Percentiles rank a stretch among this genome's conserved stretches.
These are phyloP conservation scores for Misgurnus anguillicaudatus DNA, from an alignment of 2,113 vertebrate genomes.

Conservation along the genomic window DNA sequence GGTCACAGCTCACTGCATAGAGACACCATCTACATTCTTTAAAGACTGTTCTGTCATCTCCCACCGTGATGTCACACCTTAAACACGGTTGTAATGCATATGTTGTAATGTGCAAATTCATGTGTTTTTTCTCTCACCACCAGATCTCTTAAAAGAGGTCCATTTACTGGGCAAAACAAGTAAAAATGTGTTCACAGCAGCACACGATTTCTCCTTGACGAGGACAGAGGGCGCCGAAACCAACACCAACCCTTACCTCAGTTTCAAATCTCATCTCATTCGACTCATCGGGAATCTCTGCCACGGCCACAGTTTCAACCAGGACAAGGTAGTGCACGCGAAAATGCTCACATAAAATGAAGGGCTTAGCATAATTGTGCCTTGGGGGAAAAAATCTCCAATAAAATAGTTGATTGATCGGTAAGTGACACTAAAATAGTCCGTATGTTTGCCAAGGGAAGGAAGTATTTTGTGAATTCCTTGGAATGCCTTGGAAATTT, in stretches of 20 bases:
- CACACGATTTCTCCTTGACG: slow-evolving; percentile 70
- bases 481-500: slow-evolving; percentile 16
- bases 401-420: neutral
- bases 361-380: neutral
- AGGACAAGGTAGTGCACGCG: slow-evolving; percentile 82
- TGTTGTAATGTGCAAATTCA: slow-evolving; percentile 13
- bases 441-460: neutral
- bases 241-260: slow-evolving; percentile 76
- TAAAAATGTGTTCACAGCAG: slow-evolving; percentile 81
- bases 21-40: slow-evolving; percentile 28
- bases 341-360: neutral
- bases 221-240: slow-evolving; percentile 66
- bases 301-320: slow-evolving; percentile 83
- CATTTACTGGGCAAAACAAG: slow-evolving; percentile 81
- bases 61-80: slow-evolving; percentile 28
- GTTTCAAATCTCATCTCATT: slow-evolving; percentile 92
- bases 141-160: slow-evolving; percentile 84
- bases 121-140: slow-evolving; percentile 29
- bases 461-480: slow-evolving; percentile 24
- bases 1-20: slow-evolving; percentile 30
- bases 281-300: slow-evolving; percentile 93
- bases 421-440: slow-evolving; percentile 3
- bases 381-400: neutral
- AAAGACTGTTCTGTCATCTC: slow-evolving; percentile 36
- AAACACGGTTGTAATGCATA: neutral